Evolutionary conservation across 1,140 invertebrate genomes (phyloP), one percentile per base, ranked within the genome.

Genomic region (Drosophila ohnishii): DNA sequence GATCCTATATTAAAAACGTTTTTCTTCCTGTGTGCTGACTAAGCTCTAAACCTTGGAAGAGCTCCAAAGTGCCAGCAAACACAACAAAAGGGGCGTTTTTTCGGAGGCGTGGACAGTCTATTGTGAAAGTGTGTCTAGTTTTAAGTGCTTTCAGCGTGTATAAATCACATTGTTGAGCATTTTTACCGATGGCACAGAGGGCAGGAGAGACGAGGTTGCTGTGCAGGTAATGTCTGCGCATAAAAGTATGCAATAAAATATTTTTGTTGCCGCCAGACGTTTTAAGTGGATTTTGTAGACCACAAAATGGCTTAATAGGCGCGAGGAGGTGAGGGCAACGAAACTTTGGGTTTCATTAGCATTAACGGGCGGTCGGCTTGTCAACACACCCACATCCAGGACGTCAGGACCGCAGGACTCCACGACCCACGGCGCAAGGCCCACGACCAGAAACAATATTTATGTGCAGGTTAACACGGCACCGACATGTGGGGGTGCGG

Each of bases 81-180:
- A 80, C 80, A 83, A 80, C 57, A 77, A 59, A 70, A 42, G 14
- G 45, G 73, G 73, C 63, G 82, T 61, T 39, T 53, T 51, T 48
- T 35, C 6, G 47, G 67, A 22, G 83, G 83, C 57, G 83, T 82
- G 82, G 32, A 39, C 45, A 71, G 69, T 66, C 75, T 65, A 70
- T 79, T 87, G 60, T 81, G 64, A 53, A 45, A 69, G 62, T 71
- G 60, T 73, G 83, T 86, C 84, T 87, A 88, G 79, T 83, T 83
- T 88, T 87, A 87, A 87, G 84, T 87, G 83, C 83, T 83, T 78
- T 72, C 25, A 77, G 78, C 63, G 65, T 56, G 71, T 79, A 87
- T 87, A 88, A 87, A 87, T 87, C 83, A 87, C 84, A 82, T 73
- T 80, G 79, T 70, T 59, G 66, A 63, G 61, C 57, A 66, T 51